Evolutionary conservation across 2,113 vertebrate species (phyloP).

Genomic region (Noctilio leporinus): DNA sequence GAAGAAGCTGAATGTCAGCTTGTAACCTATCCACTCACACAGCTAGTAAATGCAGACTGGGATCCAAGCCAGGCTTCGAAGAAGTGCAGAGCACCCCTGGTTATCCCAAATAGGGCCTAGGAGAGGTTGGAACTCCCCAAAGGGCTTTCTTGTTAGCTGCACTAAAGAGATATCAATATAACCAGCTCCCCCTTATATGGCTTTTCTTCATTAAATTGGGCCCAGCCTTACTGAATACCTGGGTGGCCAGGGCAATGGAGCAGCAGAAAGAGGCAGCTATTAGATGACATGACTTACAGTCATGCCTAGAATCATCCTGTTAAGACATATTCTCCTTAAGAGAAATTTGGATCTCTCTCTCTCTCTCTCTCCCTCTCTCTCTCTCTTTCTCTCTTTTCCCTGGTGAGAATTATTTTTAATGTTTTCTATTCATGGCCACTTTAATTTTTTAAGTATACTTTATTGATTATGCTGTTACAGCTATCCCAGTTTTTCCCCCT

Average conservation of each 20-base stretch:
- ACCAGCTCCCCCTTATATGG: not conserved
- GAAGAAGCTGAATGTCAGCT: too few relatives aligned
- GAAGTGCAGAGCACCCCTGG: too few relatives aligned
- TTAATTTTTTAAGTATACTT: too few relatives aligned
- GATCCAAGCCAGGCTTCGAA: not conserved
- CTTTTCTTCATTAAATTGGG: not conserved
- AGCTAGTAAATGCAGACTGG: not conserved
- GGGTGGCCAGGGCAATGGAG: too few relatives aligned
- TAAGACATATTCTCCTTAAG: not conserved
- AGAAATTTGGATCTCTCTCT: not conserved
- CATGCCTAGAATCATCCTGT: not conserved
- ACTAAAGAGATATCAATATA: not conserved
- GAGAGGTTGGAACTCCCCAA: not conserved
- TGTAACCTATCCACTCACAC: too few relatives aligned
- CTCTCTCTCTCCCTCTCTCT: too few relatives aligned
- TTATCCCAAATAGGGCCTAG: not conserved
- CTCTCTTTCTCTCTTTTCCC: too few relatives aligned
- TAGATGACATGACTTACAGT: not conserved
- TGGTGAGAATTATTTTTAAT: too few relatives aligned
- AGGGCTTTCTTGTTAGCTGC: not conserved
- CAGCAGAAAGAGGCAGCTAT: not conserved
- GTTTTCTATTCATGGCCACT: too few relatives aligned
- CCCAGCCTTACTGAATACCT: not conserved
- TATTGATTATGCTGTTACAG: too few relatives aligned
- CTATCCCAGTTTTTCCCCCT: too few relatives aligned